phyloP scores from a whole-genome alignment of 2,113 vertebrate species.

The Actinemys pallida region DNA sequence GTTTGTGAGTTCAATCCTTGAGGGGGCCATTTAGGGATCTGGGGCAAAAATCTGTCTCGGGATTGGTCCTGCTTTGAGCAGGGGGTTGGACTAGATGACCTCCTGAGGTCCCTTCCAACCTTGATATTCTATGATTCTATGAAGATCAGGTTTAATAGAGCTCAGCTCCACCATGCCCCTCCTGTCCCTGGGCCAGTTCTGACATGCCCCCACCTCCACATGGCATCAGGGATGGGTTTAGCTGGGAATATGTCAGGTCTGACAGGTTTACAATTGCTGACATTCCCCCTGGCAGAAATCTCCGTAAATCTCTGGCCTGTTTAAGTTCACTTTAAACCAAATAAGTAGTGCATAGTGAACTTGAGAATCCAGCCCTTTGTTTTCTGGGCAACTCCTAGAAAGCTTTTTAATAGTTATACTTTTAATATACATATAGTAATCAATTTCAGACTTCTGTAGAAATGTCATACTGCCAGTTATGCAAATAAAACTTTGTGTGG shows the following conservation, averaged over 20 bases:
- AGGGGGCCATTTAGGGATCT: too few species aligned
- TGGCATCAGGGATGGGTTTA: neutral
- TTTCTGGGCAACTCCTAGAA: neutral
- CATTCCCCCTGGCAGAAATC: neutral
- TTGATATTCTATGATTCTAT: too few species aligned
- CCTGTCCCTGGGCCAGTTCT: neutral
- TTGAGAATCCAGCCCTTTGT: neutral
- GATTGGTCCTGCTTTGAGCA: too few species aligned
- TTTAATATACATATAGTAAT: neutral
- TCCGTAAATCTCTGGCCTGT: neutral
- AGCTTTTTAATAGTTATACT: neutral
- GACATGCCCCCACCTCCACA: neutral
- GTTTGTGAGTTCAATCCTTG: too few species aligned
- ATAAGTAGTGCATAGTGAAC: neutral
- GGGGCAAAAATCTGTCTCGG: too few species aligned
- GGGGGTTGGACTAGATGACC: too few species aligned
- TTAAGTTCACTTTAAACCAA: neutral
- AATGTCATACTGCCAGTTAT: neutral
- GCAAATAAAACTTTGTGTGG: neutral
- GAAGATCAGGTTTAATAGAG: neutral
- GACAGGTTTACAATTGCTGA: neutral
- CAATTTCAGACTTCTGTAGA: neutral
- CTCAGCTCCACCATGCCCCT: neutral
- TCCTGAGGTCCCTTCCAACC: too few species aligned
- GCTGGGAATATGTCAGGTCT: neutral